These are phyloP conservation scores for Macroramphosus scolopax DNA, from an alignment of 2,797 vertebrate species.

Conservation along the genomic window DNA sequence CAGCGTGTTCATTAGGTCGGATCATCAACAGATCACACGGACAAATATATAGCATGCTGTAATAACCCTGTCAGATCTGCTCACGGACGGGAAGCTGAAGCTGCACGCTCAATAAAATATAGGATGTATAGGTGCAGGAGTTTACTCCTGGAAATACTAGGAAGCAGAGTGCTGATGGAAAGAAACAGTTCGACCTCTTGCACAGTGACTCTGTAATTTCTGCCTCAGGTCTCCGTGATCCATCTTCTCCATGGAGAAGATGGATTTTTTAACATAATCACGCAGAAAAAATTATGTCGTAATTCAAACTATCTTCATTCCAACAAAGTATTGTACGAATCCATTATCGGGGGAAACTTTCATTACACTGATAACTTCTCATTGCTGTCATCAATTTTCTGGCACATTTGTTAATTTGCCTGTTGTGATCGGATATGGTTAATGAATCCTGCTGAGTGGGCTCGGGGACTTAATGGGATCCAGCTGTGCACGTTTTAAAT, in stretches of 20 bases:
- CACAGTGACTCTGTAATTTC: too few relatives aligned
- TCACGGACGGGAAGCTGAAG: background rate
- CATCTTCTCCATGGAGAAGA: too few relatives aligned
- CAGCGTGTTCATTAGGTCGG: too few relatives aligned
- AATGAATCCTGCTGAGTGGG: conserved; percentile 62
- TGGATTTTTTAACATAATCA: background rate
- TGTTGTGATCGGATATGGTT: conserved; percentile 59
- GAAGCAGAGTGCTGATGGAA: conserved; percentile 7
- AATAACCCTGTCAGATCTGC: too few relatives aligned
- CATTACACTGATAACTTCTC: conserved; percentile 38
- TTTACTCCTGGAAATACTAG: conserved; percentile 10
- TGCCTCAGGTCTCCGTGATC: too few relatives aligned
- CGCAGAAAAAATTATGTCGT: background rate
- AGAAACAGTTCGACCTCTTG: too few relatives aligned
- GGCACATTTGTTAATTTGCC: too few relatives aligned
- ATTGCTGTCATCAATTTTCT: conserved; percentile 39
- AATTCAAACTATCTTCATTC: conserved; percentile 37
- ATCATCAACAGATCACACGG: too few relatives aligned
- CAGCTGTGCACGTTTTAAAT: conserved; percentile 64
- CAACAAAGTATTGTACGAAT: conserved; percentile 8
- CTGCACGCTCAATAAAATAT: conserved; percentile 15
- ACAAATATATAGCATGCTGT: too few relatives aligned
- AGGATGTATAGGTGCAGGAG: background rate
- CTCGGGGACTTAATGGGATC: conserved; percentile 53
- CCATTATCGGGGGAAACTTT: conserved; percentile 26